These are phyloP conservation scores for Thereva nobilitata DNA, from an alignment of 2,888 invertebrate genomes.

Conservation along the genomic window DNA sequence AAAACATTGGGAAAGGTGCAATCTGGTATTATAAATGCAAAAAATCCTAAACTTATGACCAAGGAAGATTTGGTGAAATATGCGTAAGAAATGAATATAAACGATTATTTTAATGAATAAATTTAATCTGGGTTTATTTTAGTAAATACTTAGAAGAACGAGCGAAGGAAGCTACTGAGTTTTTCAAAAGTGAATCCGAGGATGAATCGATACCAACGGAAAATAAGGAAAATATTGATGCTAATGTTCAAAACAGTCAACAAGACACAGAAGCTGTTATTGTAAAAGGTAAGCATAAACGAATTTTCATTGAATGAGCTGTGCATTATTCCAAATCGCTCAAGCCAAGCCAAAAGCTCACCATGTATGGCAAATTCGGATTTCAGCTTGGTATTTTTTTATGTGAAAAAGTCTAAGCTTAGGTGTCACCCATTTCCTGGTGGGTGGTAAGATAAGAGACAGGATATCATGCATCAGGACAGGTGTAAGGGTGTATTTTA, in stretches of 20 bases:
- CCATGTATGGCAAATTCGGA: too few species aligned
- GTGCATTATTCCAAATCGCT: too few species aligned
- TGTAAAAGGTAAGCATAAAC: too few species aligned
- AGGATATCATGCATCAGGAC: too few species aligned
- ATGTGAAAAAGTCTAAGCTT: too few species aligned
- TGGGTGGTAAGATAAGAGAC: too few species aligned
- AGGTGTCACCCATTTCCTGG: too few species aligned
- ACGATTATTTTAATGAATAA: not conserved
- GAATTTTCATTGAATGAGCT: too few species aligned
- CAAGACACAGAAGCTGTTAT: not conserved
- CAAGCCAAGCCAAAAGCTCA: too few species aligned
- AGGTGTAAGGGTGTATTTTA: too few species aligned
- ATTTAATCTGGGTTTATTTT: slow-evolving; percentile 41
- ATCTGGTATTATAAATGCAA: slow-evolving; percentile 42
- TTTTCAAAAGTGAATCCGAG: slow-evolving; percentile 71
- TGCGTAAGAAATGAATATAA: slow-evolving; percentile 60
- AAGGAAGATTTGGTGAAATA: slow-evolving; percentile 67
- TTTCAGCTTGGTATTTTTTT: too few species aligned
- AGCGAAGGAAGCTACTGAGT: slow-evolving; percentile 73
- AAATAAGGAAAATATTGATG: not conserved
- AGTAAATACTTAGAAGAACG: slow-evolving; percentile 72
- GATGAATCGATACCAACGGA: not conserved
- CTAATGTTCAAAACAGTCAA: not conserved
- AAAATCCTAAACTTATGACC: slow-evolving; percentile 66
- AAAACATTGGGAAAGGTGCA: slow-evolving; percentile 48